Conservation (phyloP, 2,888 invertebrate species). For the Lycaena phlaeas region DNA sequence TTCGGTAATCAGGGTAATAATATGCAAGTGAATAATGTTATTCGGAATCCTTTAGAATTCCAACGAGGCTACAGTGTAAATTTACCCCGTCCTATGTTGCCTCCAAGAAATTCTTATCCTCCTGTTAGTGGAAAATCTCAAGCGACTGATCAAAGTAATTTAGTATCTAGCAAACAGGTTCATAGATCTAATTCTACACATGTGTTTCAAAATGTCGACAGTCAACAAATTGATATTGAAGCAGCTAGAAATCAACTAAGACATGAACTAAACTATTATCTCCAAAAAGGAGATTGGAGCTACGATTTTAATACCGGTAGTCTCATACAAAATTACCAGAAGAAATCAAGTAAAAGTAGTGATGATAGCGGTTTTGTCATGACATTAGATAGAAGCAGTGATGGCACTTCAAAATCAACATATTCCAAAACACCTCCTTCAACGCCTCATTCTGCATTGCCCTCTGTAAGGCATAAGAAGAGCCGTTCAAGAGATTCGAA, state of each 20-base stretch:
- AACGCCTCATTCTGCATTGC: constrained; percentile 60
- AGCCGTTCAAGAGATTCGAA: constrained; percentile 63
- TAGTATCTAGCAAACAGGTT: constrained; percentile 69
- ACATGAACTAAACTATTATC: constrained; percentile 62
- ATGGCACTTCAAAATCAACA: constrained; percentile 63
- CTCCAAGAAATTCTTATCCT: constrained; percentile 76
- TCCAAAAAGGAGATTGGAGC: constrained; percentile 68
- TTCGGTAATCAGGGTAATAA: constrained; percentile 71
- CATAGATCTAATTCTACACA: constrained; percentile 77
- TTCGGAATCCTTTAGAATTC: constrained; percentile 71
- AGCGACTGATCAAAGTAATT: constrained; percentile 63
- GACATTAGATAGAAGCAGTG: constrained; percentile 66
- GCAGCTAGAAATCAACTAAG: constrained; percentile 60
- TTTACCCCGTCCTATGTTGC: constrained; percentile 73
- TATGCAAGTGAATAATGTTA: constrained; percentile 61
- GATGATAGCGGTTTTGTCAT: constrained; percentile 67
- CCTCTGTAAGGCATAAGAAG: constrained; percentile 61
- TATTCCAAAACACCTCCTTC: constrained; percentile 66
- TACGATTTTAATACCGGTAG: constrained; percentile 65
- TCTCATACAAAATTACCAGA: constrained; percentile 64
- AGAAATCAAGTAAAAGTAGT: constrained; percentile 67
- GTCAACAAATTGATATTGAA: constrained; percentile 54
- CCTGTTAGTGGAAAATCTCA: constrained; percentile 72
- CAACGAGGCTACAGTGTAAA: constrained; percentile 72
- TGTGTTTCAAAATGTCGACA: constrained; percentile 62